Evolutionary conservation across 2,113 vertebrate genomes (phyloP).

Genomic region (Thunnus thynnus): DNA sequence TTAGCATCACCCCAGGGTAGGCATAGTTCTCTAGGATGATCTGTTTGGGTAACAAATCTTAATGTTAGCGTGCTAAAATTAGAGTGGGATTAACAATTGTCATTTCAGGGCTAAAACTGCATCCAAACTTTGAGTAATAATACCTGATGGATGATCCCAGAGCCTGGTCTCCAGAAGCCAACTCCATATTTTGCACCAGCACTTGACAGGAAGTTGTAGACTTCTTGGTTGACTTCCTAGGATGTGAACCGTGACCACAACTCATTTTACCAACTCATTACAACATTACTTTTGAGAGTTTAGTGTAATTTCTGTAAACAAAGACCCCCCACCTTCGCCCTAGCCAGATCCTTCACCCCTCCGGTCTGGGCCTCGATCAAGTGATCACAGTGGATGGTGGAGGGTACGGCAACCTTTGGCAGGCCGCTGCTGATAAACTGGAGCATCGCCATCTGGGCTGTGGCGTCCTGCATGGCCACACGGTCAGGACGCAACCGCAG

Average conservation of each 20-base stretch:
- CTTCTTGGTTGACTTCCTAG: conserved; percentile 95
- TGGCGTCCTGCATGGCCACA: conserved; percentile 98
- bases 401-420: conserved; percentile 94
- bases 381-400: conserved; percentile 98
- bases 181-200: conserved; percentile 97
- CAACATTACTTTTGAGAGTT: neutral
- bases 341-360: conserved; percentile 90
- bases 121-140: neutral
- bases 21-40: conserved; percentile 98
- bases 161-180: conserved; percentile 98
- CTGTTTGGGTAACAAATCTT: conserved; percentile 70
- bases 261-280: neutral
- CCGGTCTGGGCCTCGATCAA: conserved; percentile 95
- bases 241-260: neutral
- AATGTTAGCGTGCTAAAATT: neutral
- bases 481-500: conserved; percentile 94
- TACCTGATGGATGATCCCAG: conserved; percentile 99
- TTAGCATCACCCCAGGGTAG: conserved; percentile 95
- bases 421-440: conserved; percentile 99
- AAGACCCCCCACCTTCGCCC: conserved; percentile 89
- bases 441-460: conserved; percentile 98
- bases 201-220: conserved; percentile 94
- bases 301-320: neutral
- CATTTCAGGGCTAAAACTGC: neutral
- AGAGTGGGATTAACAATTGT: neutral